Evolutionary conservation across 2,797 vertebrate species (phyloP).

Genomic region (Telmatherina bonti): DNA sequence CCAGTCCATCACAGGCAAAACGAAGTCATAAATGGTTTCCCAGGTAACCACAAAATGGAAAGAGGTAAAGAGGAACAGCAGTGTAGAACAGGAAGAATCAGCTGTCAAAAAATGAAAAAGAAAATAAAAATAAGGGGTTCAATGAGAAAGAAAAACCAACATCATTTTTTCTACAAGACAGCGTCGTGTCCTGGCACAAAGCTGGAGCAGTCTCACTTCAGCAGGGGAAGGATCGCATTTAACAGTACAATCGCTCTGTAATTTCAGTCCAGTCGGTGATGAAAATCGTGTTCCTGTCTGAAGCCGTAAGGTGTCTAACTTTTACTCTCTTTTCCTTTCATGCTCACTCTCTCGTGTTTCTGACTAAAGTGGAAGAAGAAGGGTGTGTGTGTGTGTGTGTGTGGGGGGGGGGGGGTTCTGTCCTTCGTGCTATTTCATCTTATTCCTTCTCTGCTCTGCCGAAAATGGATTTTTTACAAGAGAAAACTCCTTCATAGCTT

Average conservation of each 20-base stretch:
- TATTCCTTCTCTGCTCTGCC: conserved; percentile 42
- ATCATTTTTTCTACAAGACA: conserved; percentile 22
- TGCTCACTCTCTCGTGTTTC: conserved; percentile 30
- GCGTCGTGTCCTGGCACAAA: conserved; percentile 4
- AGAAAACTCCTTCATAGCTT: conserved; percentile 49
- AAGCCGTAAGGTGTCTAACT: conserved; percentile 41
- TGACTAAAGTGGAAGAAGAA: conserved; percentile 11
- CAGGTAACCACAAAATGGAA: conserved; percentile 52
- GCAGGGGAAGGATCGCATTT: conserved; percentile 33
- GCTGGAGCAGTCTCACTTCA: conserved; percentile 29
- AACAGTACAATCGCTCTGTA: conserved; percentile 42
- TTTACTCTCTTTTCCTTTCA: conserved; percentile 47
- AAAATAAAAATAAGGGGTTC: conserved; percentile 6
- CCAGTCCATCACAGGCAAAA: background rate
- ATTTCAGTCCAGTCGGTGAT: conserved; percentile 38
- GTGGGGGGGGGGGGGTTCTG: conserved; percentile 30
- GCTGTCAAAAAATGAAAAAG: conserved; percentile 9
- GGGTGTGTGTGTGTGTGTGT: background rate
- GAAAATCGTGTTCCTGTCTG: conserved; percentile 33
- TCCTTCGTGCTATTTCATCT: conserved; percentile 61
- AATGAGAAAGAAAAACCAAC: conserved; percentile 23
- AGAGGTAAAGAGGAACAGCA: conserved; percentile 12
- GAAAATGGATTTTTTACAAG: conserved; percentile 63
- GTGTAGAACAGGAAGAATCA: conserved; percentile 25
- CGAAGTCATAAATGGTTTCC: conserved; percentile 51